Evolutionary conservation across 2,113 vertebrate genomes (phyloP).

Genomic region (Notothenia coriiceps): DNA sequence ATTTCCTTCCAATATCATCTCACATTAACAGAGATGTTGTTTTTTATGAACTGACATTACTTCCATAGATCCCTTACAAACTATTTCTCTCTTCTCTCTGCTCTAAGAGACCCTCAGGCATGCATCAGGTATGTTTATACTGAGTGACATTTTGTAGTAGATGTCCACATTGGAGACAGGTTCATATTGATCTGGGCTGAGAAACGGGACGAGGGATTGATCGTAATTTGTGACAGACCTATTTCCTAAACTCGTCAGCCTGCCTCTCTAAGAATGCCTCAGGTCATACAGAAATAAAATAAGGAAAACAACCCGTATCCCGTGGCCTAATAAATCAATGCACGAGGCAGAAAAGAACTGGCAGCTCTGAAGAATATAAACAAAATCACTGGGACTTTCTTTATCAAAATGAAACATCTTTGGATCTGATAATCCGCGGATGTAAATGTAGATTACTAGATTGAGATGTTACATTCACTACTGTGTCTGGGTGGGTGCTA

Average conservation of each 20-base stretch:
- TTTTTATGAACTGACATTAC: conserved; percentile 23
- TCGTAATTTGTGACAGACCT: conserved; percentile 49
- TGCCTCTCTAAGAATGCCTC: conserved; percentile 43
- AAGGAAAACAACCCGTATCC: conserved; percentile 50
- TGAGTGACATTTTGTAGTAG: conserved; percentile 52
- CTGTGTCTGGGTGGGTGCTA: conserved; percentile 28
- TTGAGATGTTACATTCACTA: conserved; percentile 31
- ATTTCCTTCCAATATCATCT: conserved; percentile 27
- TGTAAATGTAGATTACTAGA: conserved; percentile 27
- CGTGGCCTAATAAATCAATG: conserved; percentile 23
- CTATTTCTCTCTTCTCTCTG: neutral
- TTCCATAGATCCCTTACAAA: neutral
- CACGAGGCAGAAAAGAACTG: conserved; percentile 16
- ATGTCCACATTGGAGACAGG: conserved; percentile 55
- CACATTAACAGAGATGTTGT: neutral
- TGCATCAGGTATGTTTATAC: conserved; percentile 45
- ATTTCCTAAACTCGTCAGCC: conserved; percentile 57
- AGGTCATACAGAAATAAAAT: conserved; percentile 34
- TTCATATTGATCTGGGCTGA: conserved; percentile 68
- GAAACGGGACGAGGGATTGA: conserved; percentile 50
- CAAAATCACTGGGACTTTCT: conserved; percentile 4
- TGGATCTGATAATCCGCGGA: conserved; percentile 21
- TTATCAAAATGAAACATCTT: conserved; percentile 43
- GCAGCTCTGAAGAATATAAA: neutral
- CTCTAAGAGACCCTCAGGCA: neutral